Base-by-base conservation (phyloP, 2,888 invertebrate genomes). In the Drosophila nr. perissopoda region DNA sequence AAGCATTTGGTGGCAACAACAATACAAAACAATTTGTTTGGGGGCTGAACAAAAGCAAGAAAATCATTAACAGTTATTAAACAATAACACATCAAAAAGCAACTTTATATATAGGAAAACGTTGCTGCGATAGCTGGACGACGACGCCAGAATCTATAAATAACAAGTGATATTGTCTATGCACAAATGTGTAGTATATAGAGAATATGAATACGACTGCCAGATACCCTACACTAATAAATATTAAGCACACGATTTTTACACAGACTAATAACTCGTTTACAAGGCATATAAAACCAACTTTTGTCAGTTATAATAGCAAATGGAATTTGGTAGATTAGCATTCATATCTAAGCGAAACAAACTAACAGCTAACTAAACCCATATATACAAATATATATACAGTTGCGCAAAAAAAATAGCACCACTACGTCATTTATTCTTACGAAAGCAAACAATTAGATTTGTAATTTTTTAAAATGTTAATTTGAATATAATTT, bases 11-110 rank as follows among this genome's bases (percentile, higher is more conserved):
- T 42, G 63, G 52, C 52, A 81, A 25, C 59, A 73, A 31, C 57
- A 75, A 64, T 45, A 45, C 21, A 45, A 45, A 45, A 25, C 21
- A 71, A 77, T 70, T 80, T 69, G 25, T n/a, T 27, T 56, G 61
- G 54, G 65, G 51, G 31, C 45, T 71, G 57, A 76, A 88, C 80
- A 83, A 80, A 69, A 57, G 81, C 87, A 51, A 77, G 73, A 80
- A 89, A 87, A 78, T 78, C 64, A 76, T 87, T 83, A 89, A 80
- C 82, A 83, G 78, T 89, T 85, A 89, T 89, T 90, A 84, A 89
- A 87, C 84, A 87, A 83, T 80, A 69, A 69, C 58, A 63, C 59
- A 60, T 7, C 56, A 52, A 67, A 74, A 67, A 82, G 67, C 25
- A 45, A 45, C 16, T 16, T 21, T 64, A 69, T 79, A 64, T 71